Conservation (phyloP, 1,140 invertebrate genomes). For the Pogonognathellus flavescens region DNA sequence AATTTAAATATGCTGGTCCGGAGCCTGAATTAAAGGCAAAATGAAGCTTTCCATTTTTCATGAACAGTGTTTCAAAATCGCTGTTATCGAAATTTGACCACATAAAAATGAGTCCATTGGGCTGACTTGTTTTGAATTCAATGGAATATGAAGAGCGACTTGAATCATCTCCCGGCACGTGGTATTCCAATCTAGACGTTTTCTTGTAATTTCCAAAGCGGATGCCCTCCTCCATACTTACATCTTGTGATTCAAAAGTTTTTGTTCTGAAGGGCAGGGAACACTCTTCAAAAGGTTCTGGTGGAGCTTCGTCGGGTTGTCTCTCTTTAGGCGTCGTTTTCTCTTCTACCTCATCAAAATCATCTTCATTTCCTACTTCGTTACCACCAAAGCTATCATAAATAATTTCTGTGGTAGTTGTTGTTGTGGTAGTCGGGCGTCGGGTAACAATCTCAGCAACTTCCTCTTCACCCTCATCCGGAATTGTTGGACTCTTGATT, state of each 20-base stretch:
- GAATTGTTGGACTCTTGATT: constrained; percentile 48
- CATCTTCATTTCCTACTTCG: background rate
- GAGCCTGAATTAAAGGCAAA: constrained; percentile 83
- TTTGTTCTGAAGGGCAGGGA: constrained; percentile 55
- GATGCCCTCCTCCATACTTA: constrained; percentile 61
- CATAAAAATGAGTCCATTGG: constrained; percentile 88
- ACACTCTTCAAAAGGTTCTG: constrained; percentile 60
- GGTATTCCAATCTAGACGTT: constrained; percentile 61
- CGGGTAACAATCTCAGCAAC: no score
- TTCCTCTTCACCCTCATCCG: constrained; percentile 29
- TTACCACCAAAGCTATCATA: no score
- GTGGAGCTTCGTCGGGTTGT: constrained; percentile 25
- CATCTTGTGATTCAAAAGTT: background rate
- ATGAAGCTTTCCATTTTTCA: constrained; percentile 75
- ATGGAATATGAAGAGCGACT: constrained; percentile 80
- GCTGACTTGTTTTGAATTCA: constrained; percentile 83
- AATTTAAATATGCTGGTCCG: constrained; percentile 75
- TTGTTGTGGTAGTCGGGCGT: background rate
- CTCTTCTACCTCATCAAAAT: constrained; percentile 11
- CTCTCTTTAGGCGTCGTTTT: constrained; percentile 1
- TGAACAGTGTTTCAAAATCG: constrained; percentile 85
- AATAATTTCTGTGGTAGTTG: constrained; percentile 8
- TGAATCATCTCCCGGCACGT: constrained; percentile 57
- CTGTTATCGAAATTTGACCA: constrained; percentile 76
- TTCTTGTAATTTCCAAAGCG: constrained; percentile 65